Percentiles rank a stretch among this genome's conserved stretches.
Evolutionary conservation across 1,140 invertebrate genomes (phyloP).

Genomic region (Cyphomyrmex costatus): DNA sequence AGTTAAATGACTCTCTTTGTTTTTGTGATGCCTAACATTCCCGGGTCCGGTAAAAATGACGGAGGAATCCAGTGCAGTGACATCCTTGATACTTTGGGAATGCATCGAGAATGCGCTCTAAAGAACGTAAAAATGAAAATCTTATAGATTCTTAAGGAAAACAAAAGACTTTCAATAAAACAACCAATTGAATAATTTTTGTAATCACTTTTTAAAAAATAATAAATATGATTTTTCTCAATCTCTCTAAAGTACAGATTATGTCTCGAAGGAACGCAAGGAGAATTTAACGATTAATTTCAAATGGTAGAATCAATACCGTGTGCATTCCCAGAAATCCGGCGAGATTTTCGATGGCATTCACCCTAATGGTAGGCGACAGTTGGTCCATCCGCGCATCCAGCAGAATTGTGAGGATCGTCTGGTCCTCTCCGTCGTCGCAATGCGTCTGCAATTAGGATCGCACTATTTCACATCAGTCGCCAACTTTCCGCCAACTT

Average conservation of each 20-base stretch:
- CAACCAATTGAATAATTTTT: neutral
- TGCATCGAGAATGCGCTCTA: slow-evolving; percentile 86
- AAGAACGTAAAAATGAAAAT: slow-evolving; percentile 66
- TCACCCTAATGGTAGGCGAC: slow-evolving; percentile 85
- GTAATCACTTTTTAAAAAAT: neutral
- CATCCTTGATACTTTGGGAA: slow-evolving; percentile 80
- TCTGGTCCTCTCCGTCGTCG: slow-evolving; percentile 82
- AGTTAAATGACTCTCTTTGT: slow-evolving; percentile 84
- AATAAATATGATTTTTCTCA: neutral
- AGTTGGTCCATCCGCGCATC: slow-evolving; percentile 86
- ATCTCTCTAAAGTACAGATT: neutral
- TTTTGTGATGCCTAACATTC: slow-evolving; percentile 86
- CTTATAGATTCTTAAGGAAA: neutral
- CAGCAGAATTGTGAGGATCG: slow-evolving; percentile 85
- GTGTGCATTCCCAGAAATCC: slow-evolving; percentile 86
- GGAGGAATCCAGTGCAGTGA: slow-evolving; percentile 79
- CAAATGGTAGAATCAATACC: slow-evolving; percentile 83
- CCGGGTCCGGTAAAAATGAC: slow-evolving; percentile 89
- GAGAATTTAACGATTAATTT: neutral
- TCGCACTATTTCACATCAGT: slow-evolving; percentile 17
- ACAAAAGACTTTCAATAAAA: neutral
- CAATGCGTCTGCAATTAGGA: slow-evolving; percentile 83
- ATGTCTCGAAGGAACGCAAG: neutral
- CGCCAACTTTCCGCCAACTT: neutral
- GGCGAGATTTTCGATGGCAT: slow-evolving; percentile 87